These are phyloP conservation scores for Magallana ariakensis DNA, from an alignment of 1,140 invertebrate genomes.

Conservation along the genomic window DNA sequence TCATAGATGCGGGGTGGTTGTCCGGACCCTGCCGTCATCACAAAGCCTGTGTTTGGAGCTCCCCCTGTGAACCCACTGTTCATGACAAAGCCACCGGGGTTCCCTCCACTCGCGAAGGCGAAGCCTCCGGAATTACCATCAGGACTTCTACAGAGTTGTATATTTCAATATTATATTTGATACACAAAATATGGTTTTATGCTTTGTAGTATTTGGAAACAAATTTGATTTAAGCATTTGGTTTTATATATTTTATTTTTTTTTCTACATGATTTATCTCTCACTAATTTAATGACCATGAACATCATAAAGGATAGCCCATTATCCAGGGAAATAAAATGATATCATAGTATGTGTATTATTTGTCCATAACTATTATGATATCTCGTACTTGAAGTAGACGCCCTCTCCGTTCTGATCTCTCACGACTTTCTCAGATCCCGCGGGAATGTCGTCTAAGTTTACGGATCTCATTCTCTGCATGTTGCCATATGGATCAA, in stretches of 20 bases:
- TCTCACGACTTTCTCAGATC: constrained; percentile 23
- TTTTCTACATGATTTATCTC: neutral
- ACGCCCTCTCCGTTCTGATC: constrained; percentile 28
- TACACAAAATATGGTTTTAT: no score
- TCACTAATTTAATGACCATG: no score
- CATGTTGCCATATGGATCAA: neutral
- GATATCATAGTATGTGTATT: no score
- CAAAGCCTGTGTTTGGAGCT: neutral
- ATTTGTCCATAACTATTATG: no score
- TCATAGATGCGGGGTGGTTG: neutral
- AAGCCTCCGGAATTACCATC: neutral
- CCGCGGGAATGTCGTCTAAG: neutral
- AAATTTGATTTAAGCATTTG: no score
- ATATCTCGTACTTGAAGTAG: neutral
- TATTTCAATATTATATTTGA: no score
- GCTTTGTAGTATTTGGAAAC: no score
- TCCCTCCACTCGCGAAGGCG: neutral
- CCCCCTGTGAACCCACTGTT: neutral
- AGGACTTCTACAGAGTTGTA: neutral
- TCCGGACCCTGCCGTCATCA: neutral
- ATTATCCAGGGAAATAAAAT: no score
- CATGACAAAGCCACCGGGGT: neutral
- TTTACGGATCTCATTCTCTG: constrained; percentile 8
- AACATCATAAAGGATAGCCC: no score
- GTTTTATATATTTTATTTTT: no score